These are phyloP conservation scores for Lepisosteus oculatus DNA, from an alignment of 2,113 vertebrate genomes.

Conservation along the genomic window DNA sequence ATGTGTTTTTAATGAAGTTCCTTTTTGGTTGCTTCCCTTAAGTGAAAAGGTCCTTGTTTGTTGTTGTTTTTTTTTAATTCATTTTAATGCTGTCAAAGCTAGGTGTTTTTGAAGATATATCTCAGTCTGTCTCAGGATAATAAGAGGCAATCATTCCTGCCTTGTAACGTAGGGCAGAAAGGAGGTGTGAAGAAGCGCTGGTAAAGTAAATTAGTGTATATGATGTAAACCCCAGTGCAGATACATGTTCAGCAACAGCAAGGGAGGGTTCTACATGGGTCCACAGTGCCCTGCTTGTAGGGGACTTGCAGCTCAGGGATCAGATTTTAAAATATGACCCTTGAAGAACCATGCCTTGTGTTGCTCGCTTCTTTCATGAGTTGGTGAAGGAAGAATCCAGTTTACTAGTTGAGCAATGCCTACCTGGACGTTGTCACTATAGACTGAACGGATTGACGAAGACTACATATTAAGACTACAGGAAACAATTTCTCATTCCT, in stretches of 20 bases:
- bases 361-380: slow-evolving; percentile 40
- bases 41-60: slow-evolving; percentile 48
- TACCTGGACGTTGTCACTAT: too few relatives aligned
- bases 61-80: neutral
- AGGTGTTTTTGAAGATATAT: slow-evolving; percentile 57
- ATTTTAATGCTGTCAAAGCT: slow-evolving; percentile 27
- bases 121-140: slow-evolving; percentile 63
- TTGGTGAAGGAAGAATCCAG: too few relatives aligned
- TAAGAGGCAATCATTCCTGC: slow-evolving; percentile 65
- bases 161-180: slow-evolving; percentile 40
- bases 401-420: too few relatives aligned
- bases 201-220: slow-evolving; percentile 40
- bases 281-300: slow-evolving; percentile 49
- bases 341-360: slow-evolving; percentile 44
- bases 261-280: slow-evolving; percentile 41
- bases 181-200: slow-evolving; percentile 12
- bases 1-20: slow-evolving; percentile 52
- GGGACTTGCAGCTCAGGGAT: slow-evolving; percentile 76
- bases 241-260: slow-evolving; percentile 24
- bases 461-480: too few relatives aligned
- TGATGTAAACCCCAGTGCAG: slow-evolving; percentile 31
- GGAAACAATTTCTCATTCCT: too few relatives aligned
- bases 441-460: too few relatives aligned
- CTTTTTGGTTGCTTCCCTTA: slow-evolving; percentile 51
- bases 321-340: slow-evolving; percentile 70